Evolutionary conservation across 1,140 invertebrate genomes (phyloP), one percentile per base, ranked within the genome.

Genomic region (Diuraphis noxia): DNA sequence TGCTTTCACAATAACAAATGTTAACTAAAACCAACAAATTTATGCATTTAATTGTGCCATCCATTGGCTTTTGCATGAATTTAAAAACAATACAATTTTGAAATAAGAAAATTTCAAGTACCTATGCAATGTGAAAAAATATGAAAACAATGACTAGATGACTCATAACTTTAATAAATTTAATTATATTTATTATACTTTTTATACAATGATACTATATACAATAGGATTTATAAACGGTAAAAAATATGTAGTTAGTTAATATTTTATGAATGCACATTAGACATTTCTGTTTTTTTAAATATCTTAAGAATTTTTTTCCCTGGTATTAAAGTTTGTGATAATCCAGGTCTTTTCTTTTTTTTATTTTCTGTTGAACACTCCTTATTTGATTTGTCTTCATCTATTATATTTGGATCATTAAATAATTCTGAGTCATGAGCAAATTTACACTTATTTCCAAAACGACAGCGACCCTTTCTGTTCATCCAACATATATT

Each of bases 401-500:
- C 40, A n/a, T 89, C 49, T 17, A 77, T n/a, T 56, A 49, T 30
- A 43, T 34, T 91, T 34, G 81, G 34, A 30, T 52, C 19, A 72
- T 81, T 91, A 38, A 81, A 86, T 87, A 87, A 43, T 40, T 90
- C 97, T 1, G 97, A 97, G 93, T 98, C 97, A 94, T 99, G 98
- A 6, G 97, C 97, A 94, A 96, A 99, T 92, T 97, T 97, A 93
- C 98, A 99, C 92, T 97, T 98, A 93, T 97, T 97, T 10, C 98
- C 98, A 94, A 98, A 98, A 52, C 97, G 95, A 93, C 98, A 99
- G 36, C 96, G 95, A 13, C 98, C 98, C 94, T 98, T 98, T 40
- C 97, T 95, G 93, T 98, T 98, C 94, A 98, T 98, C 96, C 97
- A 98, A 93, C 98, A 99, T 63, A 98, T 97, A 94, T 98, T 97